Base-by-base conservation (phyloP, 2,113 vertebrate genomes). In the Chlorodrepanis virens region DNA sequence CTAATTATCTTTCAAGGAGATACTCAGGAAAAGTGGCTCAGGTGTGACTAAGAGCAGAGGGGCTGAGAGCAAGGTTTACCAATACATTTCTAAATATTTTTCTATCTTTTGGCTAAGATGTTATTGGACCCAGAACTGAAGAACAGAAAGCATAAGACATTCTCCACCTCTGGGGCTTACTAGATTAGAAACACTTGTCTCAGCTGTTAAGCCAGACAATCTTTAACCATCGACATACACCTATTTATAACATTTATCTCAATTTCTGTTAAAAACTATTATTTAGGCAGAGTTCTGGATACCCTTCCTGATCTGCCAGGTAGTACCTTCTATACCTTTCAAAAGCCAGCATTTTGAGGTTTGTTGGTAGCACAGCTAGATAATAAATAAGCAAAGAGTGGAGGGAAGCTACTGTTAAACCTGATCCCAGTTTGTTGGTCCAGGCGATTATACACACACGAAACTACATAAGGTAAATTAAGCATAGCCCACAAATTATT, bases 181-280 rank as follows among this genome's bases (percentile, higher is more conserved):
- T 61, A 69, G 49, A 69, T 25, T 18, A 65, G 18, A 63, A 87
- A 44, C 8, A 33, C 11, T 23, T 18, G 5, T 27, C 75, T 63
- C 69, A 42, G 25, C 19, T 68, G 4, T 69, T 49, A 87, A 71
- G 6, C 2, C 20, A 75, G 22, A 35, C 5, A 13, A 19, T 60
- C 33, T 75, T 47, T 47, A n/a, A 63, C 21, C 29, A 59, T 0
- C 11, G 7, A 47, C 15, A 56, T 4, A 44, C 0, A 57, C 16
- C 3, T 54, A 40, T 29, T 63, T 27, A 35, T 15, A 78, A 40
- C 7, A 47, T 22, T 67, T 44, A 72, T 11, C 39, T 29, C 37
- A 50, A 45, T 45, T 67, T 76, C 31, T 78, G 5, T 44, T 42
- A 11, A 67, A 63, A 87, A 5, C 18, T 59, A 42, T 14, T 63